Percentiles rank a stretch among this genome's conserved stretches.
Conservation (phyloP, 2,113 vertebrate species). For the Clarias batrachus region DNA sequence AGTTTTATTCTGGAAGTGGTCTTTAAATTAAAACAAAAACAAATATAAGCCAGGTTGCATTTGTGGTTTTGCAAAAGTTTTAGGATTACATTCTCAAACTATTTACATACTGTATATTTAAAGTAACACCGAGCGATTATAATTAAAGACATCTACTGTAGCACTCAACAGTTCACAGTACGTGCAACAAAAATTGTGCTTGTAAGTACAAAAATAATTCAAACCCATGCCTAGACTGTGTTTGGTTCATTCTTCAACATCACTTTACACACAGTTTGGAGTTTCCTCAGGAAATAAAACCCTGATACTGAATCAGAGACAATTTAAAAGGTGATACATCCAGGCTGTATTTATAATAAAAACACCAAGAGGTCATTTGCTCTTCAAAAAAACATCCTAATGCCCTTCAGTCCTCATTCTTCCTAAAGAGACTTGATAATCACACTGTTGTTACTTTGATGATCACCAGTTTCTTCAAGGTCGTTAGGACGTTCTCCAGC, state of each 20-base stretch:
- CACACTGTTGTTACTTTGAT: background rate
- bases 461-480: background rate
- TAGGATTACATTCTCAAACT: background rate
- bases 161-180: constrained; percentile 68
- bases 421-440: background rate
- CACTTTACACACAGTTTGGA: constrained; percentile 20
- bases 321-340: background rate
- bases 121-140: background rate
- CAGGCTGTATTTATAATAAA: background rate
- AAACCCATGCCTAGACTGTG: background rate
- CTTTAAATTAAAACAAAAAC: background rate
- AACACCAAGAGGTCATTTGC: background rate
- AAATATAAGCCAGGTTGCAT: background rate
- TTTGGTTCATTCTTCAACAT: background rate
- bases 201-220: constrained; percentile 55
- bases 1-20: background rate
- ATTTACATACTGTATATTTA: background rate
- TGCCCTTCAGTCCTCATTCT: background rate
- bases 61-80: background rate
- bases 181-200: constrained; percentile 75
- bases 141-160: constrained; percentile 13
- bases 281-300: background rate
- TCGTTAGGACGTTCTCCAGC: background rate
- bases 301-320: background rate
- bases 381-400: background rate